phyloP scores from a whole-genome alignment of 2,113 vertebrate genomes.

The Serinus canaria region DNA sequence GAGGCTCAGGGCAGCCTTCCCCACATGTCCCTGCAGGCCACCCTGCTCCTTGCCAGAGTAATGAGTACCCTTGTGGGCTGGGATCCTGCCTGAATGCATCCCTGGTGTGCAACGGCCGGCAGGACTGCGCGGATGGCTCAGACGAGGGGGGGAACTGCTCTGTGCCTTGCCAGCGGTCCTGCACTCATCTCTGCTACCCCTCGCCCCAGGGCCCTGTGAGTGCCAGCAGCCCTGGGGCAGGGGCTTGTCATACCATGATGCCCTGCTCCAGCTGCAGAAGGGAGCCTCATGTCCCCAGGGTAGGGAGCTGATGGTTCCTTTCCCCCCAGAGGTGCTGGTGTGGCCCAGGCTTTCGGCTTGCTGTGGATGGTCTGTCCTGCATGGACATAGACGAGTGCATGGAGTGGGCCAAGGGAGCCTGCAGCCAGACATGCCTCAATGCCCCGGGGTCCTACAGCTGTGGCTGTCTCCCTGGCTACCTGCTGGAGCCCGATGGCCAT shows the following conservation, averaged over 20 bases:
- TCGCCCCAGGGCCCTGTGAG: constrained; percentile 85
- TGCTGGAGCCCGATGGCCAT: constrained; percentile 78
- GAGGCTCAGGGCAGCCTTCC: not conserved
- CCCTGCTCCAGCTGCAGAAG: not conserved
- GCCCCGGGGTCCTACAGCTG: constrained; percentile 80
- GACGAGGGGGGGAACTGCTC: constrained; percentile 83
- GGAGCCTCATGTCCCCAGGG: accelerated
- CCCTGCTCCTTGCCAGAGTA: constrained; percentile 63
- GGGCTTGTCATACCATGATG: not conserved
- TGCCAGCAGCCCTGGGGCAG: not conserved
- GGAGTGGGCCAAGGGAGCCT: not conserved
- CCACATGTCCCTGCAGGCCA: constrained; percentile 60
- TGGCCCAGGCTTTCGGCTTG: constrained; percentile 74
- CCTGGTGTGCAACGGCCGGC: constrained; percentile 77
- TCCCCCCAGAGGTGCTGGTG: constrained; percentile 82
- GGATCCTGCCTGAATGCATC: constrained; percentile 72
- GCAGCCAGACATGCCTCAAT: constrained; percentile 86
- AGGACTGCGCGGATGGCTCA: constrained; percentile 80
- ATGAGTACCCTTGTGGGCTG: constrained; percentile 78
- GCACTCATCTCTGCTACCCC: constrained; percentile 77
- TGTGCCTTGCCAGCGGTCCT: constrained; percentile 62
- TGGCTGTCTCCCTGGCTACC: constrained; percentile 80
- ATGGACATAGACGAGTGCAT: constrained; percentile 83
- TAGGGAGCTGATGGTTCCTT: not conserved
- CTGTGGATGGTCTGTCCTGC: constrained; percentile 64